Percentiles rank a stretch among this genome's conserved stretches.
Conservation (phyloP, 2,797 vertebrate species). For the Labroides dimidiatus region DNA sequence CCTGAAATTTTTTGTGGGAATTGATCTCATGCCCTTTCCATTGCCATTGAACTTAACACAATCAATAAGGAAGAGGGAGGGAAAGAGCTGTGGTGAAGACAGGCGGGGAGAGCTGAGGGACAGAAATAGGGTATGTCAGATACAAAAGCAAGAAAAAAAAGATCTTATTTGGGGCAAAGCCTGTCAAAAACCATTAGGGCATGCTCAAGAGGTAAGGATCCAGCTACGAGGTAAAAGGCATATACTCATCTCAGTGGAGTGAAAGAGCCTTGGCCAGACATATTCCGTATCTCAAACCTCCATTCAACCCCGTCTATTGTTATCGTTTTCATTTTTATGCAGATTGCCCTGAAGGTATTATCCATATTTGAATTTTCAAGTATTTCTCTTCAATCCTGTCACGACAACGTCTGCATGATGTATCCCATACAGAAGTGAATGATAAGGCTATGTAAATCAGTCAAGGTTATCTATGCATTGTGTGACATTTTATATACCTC, state of each 20-base stretch:
- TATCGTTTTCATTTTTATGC: conserved; percentile 69
- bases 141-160: conserved; percentile 28
- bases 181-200: conserved; percentile 55
- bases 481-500: conserved; percentile 8
- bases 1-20: conserved; percentile 73
- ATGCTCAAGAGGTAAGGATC: conserved; percentile 37
- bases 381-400: conserved; percentile 60
- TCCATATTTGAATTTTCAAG: conserved; percentile 59
- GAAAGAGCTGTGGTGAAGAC: conserved; percentile 27
- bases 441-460: conserved; percentile 50
- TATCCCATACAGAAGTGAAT: conserved; percentile 46
- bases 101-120: conserved; percentile 31
- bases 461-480: conserved; percentile 36
- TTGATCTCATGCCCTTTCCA: conserved; percentile 72
- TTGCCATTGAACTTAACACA: conserved; percentile 68
- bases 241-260: conserved; percentile 55
- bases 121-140: conserved; percentile 46
- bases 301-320: conserved; percentile 63
- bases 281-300: conserved; percentile 59
- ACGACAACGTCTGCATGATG: conserved; percentile 47
- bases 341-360: conserved; percentile 70
- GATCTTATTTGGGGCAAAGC: conserved; percentile 41
- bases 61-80: conserved; percentile 60
- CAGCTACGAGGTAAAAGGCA: conserved; percentile 54
- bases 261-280: conserved; percentile 49